Evolutionary conservation across 2,113 vertebrate species (phyloP), one percentile per base, ranked within the genome.

Genomic region (Mandrillus leucophaeus): DNA sequence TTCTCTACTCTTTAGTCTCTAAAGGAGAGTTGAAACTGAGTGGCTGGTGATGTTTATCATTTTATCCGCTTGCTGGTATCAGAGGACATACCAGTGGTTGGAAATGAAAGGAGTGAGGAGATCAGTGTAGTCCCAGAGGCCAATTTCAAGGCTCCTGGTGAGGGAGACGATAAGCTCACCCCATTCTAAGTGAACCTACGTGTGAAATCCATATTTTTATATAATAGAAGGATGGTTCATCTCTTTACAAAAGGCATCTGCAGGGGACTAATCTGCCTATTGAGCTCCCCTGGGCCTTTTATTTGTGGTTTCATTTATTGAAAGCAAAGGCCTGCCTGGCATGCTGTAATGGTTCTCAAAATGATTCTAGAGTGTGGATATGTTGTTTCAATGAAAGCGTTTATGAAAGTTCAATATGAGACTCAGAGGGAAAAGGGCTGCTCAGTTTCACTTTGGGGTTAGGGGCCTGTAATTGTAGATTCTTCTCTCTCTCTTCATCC

Each of bases 231-330:
- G 27, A 70, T 50, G 38, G 43, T n/a, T 84, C 66, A 81, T 94
- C 45, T 96, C 30, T 97, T 95, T 96, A 91, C 35, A 96, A 96
- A 97, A 93, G 83, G 43, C 68, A 79, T 93, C 66, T 68, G 45
- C 76, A 96, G 84, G 86, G 66, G 59, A 88, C 52, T 93, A 95
- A 97, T 96, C 94, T 98, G 64, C 57, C 86, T 93, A 78, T 76
- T 93, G 93, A 86, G 32, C 61, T 96, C 79, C 68, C 81, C 64
- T 80, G 89, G 66, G 86, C 32, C 95, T 95, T 95, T 94, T 84
- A 90, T 96, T 66, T 95, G 81, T 96, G 57, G 55, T 43, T 96
- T 93, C 87, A 11, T 94, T 94, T 97, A 93, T 90, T 96, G 78
- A 97, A 96, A 95, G 82, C 38, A n/a, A 78, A 52, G 64, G 17